Conservation (phyloP, 2,113 vertebrate genomes). For the Tragelaphus buxtoni region DNA sequence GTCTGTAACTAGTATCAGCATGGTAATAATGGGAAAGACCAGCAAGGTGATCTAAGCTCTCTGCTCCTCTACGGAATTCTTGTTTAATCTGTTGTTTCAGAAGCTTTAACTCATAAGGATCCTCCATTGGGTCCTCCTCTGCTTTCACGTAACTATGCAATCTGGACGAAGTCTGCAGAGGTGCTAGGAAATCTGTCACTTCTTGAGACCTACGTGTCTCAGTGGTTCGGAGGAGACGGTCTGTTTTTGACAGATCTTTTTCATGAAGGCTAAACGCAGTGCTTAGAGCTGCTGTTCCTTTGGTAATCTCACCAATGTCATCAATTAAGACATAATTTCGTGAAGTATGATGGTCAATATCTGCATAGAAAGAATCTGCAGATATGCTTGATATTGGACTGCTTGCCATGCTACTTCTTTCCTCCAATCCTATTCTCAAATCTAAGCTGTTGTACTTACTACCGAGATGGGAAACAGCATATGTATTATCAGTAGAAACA, state of each 20-base stretch:
- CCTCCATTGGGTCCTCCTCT: slow-evolving; percentile 98
- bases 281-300: slow-evolving; percentile 87
- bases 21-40: slow-evolving; percentile 94
- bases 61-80: slow-evolving; percentile 95
- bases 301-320: slow-evolving; percentile 96
- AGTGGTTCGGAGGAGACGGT: slow-evolving; percentile 90
- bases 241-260: slow-evolving; percentile 94
- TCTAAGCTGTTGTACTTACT: slow-evolving; percentile 94
- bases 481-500: slow-evolving; percentile 90
- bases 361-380: slow-evolving; percentile 97
- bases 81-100: slow-evolving; percentile 99
- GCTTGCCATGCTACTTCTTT: slow-evolving; percentile 93
- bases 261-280: slow-evolving; percentile 94
- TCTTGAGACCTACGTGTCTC: slow-evolving; percentile 92
- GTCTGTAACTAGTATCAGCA: slow-evolving; percentile 90
- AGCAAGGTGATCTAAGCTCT: slow-evolving; percentile 93
- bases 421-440: slow-evolving; percentile 93
- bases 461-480: slow-evolving; percentile 89
- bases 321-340: slow-evolving; percentile 97
- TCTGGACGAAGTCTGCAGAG: slow-evolving; percentile 87
- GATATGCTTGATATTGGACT: slow-evolving; percentile 98
- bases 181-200: slow-evolving; percentile 93
- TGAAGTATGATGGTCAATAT: slow-evolving; percentile 93
- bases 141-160: slow-evolving; percentile 93
- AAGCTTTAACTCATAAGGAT: slow-evolving; percentile 97